Evolutionary conservation across 2,888 invertebrate genomes (phyloP).

Genomic region (Ennomos erosarius): DNA sequence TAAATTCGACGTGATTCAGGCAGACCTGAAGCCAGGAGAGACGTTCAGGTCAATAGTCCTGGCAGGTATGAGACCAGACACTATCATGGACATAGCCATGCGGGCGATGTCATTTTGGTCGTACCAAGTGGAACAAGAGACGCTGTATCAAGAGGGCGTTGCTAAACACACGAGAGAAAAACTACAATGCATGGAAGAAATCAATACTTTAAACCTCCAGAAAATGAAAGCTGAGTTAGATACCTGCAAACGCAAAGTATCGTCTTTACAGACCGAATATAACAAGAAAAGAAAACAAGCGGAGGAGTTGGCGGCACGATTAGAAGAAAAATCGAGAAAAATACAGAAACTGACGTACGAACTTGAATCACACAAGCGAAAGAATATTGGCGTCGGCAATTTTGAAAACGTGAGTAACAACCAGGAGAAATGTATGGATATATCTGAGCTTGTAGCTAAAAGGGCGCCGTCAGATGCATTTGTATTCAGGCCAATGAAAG

Average conservation of each 20-base stretch:
- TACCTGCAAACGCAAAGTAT: constrained; percentile 75
- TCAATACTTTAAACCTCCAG: constrained; percentile 72
- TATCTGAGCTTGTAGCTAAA: constrained; percentile 72
- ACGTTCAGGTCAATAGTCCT: constrained; percentile 82
- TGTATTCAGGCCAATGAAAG: constrained; percentile 71
- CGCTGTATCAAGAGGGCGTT: constrained; percentile 77
- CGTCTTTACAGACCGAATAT: constrained; percentile 70
- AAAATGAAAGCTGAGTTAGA: constrained; percentile 79
- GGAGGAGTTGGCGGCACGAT: constrained; percentile 70
- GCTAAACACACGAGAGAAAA: constrained; percentile 78
- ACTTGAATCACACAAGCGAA: constrained; percentile 72
- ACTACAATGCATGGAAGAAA: constrained; percentile 76
- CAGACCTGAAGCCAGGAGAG: constrained; percentile 79
- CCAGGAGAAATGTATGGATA: constrained; percentile 72
- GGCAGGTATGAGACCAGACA: constrained; percentile 82
- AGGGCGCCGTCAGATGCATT: constrained; percentile 68
- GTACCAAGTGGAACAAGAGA: constrained; percentile 82
- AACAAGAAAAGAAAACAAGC: constrained; percentile 76
- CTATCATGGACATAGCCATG: constrained; percentile 83
- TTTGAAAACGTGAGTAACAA: constrained; percentile 57
- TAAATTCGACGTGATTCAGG: constrained; percentile 82
- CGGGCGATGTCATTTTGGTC: constrained; percentile 84
- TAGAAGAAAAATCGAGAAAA: constrained; percentile 77
- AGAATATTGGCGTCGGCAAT: constrained; percentile 64
- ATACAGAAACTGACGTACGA: constrained; percentile 79